Base-by-base conservation (phyloP, 2,888 invertebrate species). In the Alviniconcha strummeri region DNA sequence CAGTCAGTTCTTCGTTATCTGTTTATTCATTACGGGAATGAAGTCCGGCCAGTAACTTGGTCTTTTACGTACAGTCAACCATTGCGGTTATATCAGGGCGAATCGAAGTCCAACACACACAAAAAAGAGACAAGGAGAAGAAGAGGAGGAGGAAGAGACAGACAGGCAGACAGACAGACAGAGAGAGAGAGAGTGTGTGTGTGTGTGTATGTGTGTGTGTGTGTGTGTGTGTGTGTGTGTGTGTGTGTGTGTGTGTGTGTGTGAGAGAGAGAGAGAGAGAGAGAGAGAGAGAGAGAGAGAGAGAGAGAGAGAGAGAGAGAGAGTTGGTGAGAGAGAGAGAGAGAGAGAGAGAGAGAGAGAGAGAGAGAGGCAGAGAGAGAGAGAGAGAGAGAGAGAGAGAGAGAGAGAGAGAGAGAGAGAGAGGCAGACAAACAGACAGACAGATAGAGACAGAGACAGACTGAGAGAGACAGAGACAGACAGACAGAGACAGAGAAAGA, bases 221-320 rank as follows among this genome's bases (percentile, higher is more conserved):
- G 75, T 75, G 75, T 75, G 75, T 75, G 75, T 75, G 75, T 75
- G 75, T 7, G 75, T 75, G 75, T 6, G 75, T 75, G 5, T 7
- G 75, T 75, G 75, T 7, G 75, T 75, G 75, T 7, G 5, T 75
- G 54, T 1, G 75, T 52, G 75, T 7, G 75, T 75, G 75, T 2
- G 75, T 54, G 75, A 36, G 56, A 17, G 69, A 80, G 71, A 57
- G 36, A 75, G 19, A 19, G 7, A n/a, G n/a, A 5, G 8, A 57
- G 56, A 72, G 7, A 81, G 4, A 56, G 72, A 72, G 56, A 72
- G 71, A 80, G 2, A 80, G 55, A 71, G 71, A n/a, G 4, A 80
- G 80, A 80, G 80, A 80, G 80, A 80, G 67, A 60, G 5, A 80
- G 80, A 80, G 67, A 80, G 80, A 80, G 67, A 80, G 64, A 80